Conservation (phyloP, 1,140 invertebrate genomes). For the Thaumetopoea pityocampa region DNA sequence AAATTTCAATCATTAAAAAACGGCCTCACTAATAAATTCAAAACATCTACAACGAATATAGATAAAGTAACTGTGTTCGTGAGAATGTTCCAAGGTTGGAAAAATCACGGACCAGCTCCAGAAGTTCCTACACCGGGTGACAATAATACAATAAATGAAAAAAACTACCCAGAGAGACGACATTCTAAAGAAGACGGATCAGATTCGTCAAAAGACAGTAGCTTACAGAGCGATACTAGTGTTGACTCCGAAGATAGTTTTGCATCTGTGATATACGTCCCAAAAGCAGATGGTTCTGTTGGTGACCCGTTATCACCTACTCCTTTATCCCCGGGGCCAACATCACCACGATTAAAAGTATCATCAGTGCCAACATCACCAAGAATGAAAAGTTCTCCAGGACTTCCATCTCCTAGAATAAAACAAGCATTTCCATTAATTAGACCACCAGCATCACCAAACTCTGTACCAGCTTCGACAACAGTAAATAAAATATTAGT, state of each 20-base stretch:
- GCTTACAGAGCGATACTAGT: conserved; percentile 93
- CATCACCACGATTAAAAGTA: conserved; percentile 77
- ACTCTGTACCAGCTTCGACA: conserved; percentile 62
- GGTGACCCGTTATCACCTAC: conserved; percentile 77
- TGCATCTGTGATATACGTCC: conserved; percentile 92
- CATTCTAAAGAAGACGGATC: conserved; percentile 86
- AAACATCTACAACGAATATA: conserved; percentile 86
- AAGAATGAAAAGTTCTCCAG: conserved; percentile 77
- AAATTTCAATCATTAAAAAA: conserved; percentile 90
- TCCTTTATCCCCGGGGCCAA: conserved; percentile 77
- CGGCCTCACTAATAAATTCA: conserved; percentile 87
- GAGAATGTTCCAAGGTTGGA: conserved; percentile 86
- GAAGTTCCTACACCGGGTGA: conserved; percentile 68
- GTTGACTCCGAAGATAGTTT: conserved; percentile 95
- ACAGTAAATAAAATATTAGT: conserved; percentile 68
- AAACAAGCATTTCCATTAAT: conserved; percentile 78
- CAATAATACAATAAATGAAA: conserved; percentile 49
- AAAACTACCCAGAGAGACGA: conserved; percentile 55
- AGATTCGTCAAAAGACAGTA: conserved; percentile 93
- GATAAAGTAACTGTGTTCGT: conserved; percentile 88
- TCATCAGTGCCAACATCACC: conserved; percentile 85
- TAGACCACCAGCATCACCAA: conserved; percentile 77
- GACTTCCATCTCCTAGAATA: conserved; percentile 78
- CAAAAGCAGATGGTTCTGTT: conserved; percentile 77
- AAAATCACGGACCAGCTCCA: conserved; percentile 73